Conservation (phyloP, 2,113 vertebrate genomes). For the Platycercus adscitus region DNA sequence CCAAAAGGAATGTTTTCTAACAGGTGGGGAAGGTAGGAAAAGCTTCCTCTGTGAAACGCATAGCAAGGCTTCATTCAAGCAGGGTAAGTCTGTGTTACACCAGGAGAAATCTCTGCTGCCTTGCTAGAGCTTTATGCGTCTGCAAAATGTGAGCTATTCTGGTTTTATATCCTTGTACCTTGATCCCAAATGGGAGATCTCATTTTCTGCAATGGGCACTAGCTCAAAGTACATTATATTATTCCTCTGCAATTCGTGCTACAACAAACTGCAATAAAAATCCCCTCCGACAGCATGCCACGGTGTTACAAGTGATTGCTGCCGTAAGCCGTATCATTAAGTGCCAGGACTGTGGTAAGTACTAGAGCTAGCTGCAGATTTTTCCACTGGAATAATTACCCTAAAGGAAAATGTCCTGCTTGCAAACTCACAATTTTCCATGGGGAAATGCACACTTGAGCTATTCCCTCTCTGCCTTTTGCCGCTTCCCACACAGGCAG, state of each 20-base stretch:
- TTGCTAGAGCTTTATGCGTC: background rate
- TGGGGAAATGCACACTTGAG: background rate
- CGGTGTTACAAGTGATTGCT: background rate
- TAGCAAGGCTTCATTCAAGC: background rate
- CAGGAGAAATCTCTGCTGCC: background rate
- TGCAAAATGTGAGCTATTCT: background rate
- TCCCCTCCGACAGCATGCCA: background rate
- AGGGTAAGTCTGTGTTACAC: background rate
- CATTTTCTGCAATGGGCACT: background rate
- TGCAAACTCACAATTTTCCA: background rate
- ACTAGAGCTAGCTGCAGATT: background rate
- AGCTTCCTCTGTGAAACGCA: background rate
- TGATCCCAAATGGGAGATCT: background rate
- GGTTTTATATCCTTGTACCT: background rate
- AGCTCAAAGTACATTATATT: background rate
- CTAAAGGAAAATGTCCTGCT: background rate
- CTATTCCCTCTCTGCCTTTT: background rate
- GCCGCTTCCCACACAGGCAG: background rate
- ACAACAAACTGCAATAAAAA: background rate
- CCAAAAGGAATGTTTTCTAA: background rate
- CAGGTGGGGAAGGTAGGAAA: background rate
- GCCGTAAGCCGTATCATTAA: background rate
- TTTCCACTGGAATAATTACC: conserved; percentile 30
- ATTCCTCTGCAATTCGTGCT: background rate
- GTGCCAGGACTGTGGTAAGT: background rate